phyloP scores from a whole-genome alignment of 2,888 invertebrate genomes.

The Coelinius sp. region DNA sequence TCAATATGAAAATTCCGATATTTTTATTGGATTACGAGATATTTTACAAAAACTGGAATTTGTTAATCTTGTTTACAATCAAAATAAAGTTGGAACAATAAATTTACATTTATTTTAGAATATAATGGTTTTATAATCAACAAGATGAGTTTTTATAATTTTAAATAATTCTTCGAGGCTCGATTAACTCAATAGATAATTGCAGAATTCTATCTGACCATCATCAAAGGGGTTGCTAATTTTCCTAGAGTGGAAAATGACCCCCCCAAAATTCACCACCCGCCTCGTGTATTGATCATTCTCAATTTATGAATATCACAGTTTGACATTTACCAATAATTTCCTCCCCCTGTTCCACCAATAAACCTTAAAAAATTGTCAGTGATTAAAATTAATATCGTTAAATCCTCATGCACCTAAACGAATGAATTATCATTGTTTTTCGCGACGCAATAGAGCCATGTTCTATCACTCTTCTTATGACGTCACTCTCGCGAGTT shows the following conservation, averaged over 20 bases:
- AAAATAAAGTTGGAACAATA: too few relatives aligned
- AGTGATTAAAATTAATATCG: conserved; percentile 9
- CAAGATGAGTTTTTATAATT: too few relatives aligned
- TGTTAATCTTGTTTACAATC: too few relatives aligned
- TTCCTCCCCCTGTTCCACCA: neutral
- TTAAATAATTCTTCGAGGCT: neutral
- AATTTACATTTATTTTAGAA: too few relatives aligned
- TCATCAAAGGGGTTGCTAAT: neutral
- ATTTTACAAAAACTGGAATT: too few relatives aligned
- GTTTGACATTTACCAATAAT: conserved; percentile 12
- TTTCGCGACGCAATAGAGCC: conserved; percentile 36
- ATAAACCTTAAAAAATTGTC: neutral
- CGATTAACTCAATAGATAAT: conserved; percentile 2
- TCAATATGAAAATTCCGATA: too few relatives aligned
- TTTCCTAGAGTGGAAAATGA: conserved; percentile 12
- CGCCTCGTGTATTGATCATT: conserved; percentile 36
- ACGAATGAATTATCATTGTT: neutral
- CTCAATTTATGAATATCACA: conserved; percentile 35
- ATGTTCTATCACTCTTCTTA: conserved; percentile 44
- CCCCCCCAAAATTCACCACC: conserved; percentile 10
- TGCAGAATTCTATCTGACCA: conserved; percentile 4
- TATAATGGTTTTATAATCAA: too few relatives aligned
- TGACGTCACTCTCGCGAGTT: conserved; percentile 65
- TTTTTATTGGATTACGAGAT: too few relatives aligned
- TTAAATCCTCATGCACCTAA: neutral